Percentiles rank a stretch among this genome's conserved stretches.
Evolutionary conservation across 37 sponge, comb jelly and placozoan species (phyloP).

Genomic region (Axinella damicornis): DNA sequence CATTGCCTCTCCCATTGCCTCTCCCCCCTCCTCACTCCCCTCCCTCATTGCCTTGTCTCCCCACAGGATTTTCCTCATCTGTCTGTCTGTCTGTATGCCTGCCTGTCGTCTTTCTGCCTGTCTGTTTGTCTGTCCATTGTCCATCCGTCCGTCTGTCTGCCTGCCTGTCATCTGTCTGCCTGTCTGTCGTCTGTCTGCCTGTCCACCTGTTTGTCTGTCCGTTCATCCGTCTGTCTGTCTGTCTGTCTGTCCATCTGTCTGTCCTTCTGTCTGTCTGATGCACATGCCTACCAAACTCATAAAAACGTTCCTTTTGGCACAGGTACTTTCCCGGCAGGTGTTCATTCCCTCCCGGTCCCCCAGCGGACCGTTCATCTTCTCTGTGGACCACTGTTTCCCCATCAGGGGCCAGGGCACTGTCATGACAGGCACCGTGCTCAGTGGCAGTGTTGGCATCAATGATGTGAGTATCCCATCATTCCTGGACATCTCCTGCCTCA

Average conservation of each 20-base stretch:
- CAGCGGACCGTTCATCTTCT: conserved; percentile 81
- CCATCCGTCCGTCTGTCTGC: neutral
- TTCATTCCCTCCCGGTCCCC: conserved; percentile 58
- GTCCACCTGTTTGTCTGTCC: no score
- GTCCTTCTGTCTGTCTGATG: no score
- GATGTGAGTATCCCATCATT: conserved; percentile 62
- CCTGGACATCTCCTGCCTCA: no score
- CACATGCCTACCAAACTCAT: no score
- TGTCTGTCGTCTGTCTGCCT: neutral
- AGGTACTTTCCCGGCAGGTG: conserved; percentile 40
- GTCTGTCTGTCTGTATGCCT: neutral
- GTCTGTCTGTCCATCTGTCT: no score
- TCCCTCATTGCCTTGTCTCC: conserved; percentile 3
- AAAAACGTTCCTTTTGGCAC: no score
- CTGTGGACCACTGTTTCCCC: conserved; percentile 97
- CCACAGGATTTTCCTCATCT: conserved; percentile 90
- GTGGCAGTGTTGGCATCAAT: conserved; percentile 83
- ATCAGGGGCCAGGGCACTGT: conserved; percentile 97
- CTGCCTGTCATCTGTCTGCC: neutral
- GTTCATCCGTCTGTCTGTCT: no score
- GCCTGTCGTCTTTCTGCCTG: neutral
- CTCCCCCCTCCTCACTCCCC: no score
- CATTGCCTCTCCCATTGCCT: no score
- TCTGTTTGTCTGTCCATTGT: neutral
- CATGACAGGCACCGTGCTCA: conserved; percentile 95